A percentile compares a stretch with the other conserved stretches of the same genome.
These are phyloP conservation scores for Nomia melanderi DNA, from an alignment of 1,140 invertebrate species.

Conservation along the genomic window DNA sequence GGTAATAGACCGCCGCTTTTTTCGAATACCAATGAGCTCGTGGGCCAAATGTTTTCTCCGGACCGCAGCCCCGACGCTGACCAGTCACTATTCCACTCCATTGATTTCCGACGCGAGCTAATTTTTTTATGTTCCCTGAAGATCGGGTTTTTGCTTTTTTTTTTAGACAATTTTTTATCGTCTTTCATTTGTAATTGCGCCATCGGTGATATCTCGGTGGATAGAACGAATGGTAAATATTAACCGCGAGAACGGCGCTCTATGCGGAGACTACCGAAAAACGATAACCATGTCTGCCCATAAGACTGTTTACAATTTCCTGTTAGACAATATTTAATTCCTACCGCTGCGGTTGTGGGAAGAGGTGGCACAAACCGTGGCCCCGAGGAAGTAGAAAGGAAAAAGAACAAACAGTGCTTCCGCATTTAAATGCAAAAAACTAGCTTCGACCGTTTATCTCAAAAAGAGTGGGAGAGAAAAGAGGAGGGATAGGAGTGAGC, in stretches of 20 bases:
- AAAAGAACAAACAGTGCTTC: neutral
- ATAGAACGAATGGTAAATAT: too few relatives aligned
- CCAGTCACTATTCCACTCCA: neutral
- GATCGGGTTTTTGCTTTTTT: too few relatives aligned
- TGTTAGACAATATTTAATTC: neutral
- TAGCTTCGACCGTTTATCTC: neutral
- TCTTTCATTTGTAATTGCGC: too few relatives aligned
- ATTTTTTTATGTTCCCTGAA: too few relatives aligned
- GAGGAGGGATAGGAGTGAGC: neutral
- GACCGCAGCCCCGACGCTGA: neutral
- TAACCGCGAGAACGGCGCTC: neutral
- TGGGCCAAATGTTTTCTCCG: conserved; percentile 2
- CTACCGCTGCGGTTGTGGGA: too few relatives aligned
- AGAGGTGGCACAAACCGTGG: neutral
- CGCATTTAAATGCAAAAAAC: conserved; percentile 6
- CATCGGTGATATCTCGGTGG: too few relatives aligned
- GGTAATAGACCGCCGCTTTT: conserved; percentile 64
- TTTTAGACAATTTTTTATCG: too few relatives aligned
- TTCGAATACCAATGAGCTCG: conserved; percentile 61
- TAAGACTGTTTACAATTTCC: conserved; percentile 4
- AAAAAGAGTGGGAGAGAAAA: neutral
- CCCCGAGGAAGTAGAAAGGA: neutral
- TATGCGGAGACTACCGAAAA: neutral
- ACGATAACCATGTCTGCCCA: neutral
- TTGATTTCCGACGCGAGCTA: neutral